Conservation (phyloP, 2,888 invertebrate genomes). For the Pachycephus smyrnensis region DNA sequence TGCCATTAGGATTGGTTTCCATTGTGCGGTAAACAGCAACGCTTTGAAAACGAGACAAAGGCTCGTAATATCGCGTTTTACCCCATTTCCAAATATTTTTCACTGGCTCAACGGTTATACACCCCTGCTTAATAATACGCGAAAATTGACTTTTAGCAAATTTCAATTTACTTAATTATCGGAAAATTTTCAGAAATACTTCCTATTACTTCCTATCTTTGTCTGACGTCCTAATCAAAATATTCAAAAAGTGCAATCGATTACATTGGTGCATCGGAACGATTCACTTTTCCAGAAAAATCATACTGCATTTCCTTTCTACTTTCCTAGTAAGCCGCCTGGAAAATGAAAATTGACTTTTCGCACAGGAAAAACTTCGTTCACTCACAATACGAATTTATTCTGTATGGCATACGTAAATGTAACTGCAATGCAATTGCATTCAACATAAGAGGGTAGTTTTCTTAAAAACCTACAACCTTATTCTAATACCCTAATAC, state of each 20-base stretch:
- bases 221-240: not conserved
- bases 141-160: not conserved
- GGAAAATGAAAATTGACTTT: not conserved
- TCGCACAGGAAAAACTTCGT: not conserved
- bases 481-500: slow-evolving; percentile 46
- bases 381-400: not conserved
- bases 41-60: not conserved
- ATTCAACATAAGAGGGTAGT: not conserved
- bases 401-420: not conserved
- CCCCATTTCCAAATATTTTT: not conserved
- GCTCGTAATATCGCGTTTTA: not conserved
- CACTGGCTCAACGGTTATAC: not conserved
- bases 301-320: not conserved
- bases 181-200: not conserved
- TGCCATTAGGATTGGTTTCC: slow-evolving; percentile 1
- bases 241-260: not conserved
- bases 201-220: not conserved
- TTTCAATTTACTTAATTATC: not conserved
- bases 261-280: not conserved
- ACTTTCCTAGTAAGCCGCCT: not conserved
- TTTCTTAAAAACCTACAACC: slow-evolving; percentile 5
- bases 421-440: not conserved
- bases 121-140: not conserved
- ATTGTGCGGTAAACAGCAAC: not conserved
- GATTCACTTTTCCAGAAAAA: not conserved